Evolutionary conservation across 2,113 vertebrate species (phyloP).

Genomic region (Orthonyx spaldingii): DNA sequence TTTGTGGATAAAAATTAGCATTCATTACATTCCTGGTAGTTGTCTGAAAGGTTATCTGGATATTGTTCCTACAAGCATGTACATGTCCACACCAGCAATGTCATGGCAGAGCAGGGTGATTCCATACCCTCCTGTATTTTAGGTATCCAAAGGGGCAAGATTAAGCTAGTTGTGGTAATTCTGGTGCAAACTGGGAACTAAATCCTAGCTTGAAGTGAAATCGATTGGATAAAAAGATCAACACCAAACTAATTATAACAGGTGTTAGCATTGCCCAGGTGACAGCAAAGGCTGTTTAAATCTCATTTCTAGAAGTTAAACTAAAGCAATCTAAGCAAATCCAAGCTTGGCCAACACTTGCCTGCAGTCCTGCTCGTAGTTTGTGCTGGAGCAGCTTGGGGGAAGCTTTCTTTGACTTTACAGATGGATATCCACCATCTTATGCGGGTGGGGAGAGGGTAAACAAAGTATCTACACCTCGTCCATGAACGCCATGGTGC

Average conservation of each 20-base stretch:
- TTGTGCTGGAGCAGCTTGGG: not conserved
- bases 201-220: not conserved
- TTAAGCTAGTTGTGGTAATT: not conserved
- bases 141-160: not conserved
- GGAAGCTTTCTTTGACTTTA: not conserved
- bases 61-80: not conserved
- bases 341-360: not conserved
- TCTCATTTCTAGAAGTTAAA: not conserved
- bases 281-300: not conserved
- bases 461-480: not conserved
- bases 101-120: not conserved
- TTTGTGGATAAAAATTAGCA: not conserved
- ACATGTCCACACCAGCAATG: not conserved
- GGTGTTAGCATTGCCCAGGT: not conserved
- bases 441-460: accelerated
- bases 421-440: not conserved
- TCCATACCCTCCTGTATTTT: accelerated
- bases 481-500: not conserved
- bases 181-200: not conserved
- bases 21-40: not conserved
- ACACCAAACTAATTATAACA: not conserved
- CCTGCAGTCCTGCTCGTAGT: not conserved
- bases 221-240: not conserved
- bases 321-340: not conserved
- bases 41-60: not conserved